A percentile compares a stretch with the other conserved stretches of the same genome.
phyloP scores from a whole-genome alignment of 2,113 vertebrate genomes.

The Mormyrus lacerda region DNA sequence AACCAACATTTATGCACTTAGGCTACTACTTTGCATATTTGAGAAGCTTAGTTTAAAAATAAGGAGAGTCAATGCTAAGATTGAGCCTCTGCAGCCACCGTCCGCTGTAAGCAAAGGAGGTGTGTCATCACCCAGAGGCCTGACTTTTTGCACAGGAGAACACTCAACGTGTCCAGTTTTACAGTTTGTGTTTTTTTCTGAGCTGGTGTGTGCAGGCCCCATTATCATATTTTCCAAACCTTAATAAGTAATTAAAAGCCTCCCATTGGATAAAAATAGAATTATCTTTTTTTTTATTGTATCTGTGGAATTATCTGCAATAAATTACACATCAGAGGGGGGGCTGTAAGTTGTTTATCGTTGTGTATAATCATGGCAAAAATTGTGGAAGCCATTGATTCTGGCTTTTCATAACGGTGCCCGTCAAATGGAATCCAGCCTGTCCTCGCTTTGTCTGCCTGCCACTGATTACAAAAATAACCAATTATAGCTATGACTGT shows the following conservation, averaged over 20 bases:
- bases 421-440: background rate
- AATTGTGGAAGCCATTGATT: background rate
- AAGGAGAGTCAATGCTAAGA: background rate
- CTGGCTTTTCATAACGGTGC: background rate
- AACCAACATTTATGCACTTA: background rate
- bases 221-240: background rate
- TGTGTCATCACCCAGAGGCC: background rate
- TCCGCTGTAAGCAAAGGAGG: background rate
- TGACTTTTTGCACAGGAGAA: background rate
- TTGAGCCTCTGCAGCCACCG: background rate
- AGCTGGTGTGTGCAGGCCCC: background rate
- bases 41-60: background rate
- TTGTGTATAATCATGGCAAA: background rate
- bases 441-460: conserved; percentile 27
- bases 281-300: background rate
- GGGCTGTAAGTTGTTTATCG: background rate
- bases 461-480: conserved; percentile 31
- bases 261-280: background rate
- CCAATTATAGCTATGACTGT: background rate
- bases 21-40: background rate
- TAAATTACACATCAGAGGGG: background rate
- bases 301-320: background rate
- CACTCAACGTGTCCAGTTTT: background rate
- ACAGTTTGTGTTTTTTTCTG: background rate
- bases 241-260: conserved; percentile 5